Percentiles rank a stretch among this genome's conserved stretches.
These are phyloP conservation scores for Carabus problematicus DNA, from an alignment of 2,888 invertebrate genomes.

Conservation along the genomic window DNA sequence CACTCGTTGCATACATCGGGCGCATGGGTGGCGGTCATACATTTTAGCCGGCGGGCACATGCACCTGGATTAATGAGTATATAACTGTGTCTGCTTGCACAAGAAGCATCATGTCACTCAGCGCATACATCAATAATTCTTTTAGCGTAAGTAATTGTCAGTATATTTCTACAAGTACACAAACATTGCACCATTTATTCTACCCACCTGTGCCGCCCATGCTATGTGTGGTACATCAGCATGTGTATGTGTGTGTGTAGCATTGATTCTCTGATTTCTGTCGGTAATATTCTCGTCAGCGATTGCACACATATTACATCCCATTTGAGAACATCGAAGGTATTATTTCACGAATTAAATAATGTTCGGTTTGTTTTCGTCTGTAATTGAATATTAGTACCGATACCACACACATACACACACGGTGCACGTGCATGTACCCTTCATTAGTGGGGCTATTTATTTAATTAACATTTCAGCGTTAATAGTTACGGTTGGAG, in stretches of 20 bases:
- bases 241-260: too few species aligned
- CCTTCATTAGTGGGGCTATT: not conserved
- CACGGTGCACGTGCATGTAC: not conserved
- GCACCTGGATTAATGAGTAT: conserved; percentile 1
- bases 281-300: not conserved
- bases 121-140: not conserved
- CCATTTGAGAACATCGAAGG: conserved; percentile 1
- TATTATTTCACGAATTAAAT: conserved; percentile 11
- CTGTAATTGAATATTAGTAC: conserved; percentile 1
- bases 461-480: conserved; percentile 6
- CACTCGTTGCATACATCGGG: conserved; percentile 14
- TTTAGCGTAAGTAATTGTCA: not conserved
- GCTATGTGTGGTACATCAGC: too few species aligned
- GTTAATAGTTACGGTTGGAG: not conserved
- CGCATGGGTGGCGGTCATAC: conserved; percentile 33
- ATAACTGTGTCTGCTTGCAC: not conserved
- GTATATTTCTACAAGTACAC: too few species aligned
- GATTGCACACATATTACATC: conserved; percentile 6
- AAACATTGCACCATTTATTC: too few species aligned
- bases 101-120: not conserved
- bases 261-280: conserved; percentile 7
- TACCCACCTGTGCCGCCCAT: too few species aligned
- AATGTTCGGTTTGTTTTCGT: not conserved
- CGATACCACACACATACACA: too few species aligned
- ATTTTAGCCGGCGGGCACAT: conserved; percentile 30